phyloP scores from a whole-genome alignment of 2,888 invertebrate species.

The Lomographa bimaculata region DNA sequence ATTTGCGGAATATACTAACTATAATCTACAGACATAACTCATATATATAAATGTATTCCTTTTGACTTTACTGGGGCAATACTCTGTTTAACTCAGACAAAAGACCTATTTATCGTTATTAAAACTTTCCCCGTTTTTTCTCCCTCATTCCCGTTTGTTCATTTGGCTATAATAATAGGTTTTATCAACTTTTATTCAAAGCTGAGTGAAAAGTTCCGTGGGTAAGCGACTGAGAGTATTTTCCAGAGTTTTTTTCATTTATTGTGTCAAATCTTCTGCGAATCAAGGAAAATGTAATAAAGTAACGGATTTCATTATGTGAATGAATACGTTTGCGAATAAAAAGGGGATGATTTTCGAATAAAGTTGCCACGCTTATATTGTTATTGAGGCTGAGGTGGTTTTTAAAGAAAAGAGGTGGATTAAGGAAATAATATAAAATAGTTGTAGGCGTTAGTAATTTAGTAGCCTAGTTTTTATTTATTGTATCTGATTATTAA shows the following conservation, averaged over 20 bases:
- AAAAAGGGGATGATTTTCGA: slow-evolving; percentile 8
- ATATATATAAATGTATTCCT: no score
- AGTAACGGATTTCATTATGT: slow-evolving; percentile 9
- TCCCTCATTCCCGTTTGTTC: slow-evolving; percentile 5
- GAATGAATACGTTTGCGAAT: slow-evolving; percentile 2
- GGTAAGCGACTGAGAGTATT: not conserved
- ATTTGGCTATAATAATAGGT: slow-evolving; percentile 10
- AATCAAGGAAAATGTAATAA: slow-evolving; percentile 18
- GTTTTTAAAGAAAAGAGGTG: no score
- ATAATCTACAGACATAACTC: no score
- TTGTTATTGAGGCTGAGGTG: no score
- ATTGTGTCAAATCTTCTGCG: slow-evolving; percentile 11
- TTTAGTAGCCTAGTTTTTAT: no score
- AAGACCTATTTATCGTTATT: slow-evolving; percentile 13
- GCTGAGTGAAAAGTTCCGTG: slow-evolving; percentile 12
- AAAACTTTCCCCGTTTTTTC: slow-evolving; percentile 5
- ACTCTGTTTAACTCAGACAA: slow-evolving; percentile 1
- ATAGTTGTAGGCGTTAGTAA: no score
- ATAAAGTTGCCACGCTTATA: slow-evolving; percentile 4
- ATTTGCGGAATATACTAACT: no score
- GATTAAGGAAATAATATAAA: no score
- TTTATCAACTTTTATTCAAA: slow-evolving; percentile 14
- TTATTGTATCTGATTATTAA: no score
- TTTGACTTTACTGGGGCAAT: no score
- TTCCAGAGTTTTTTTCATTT: slow-evolving; percentile 3